A percentile compares a stretch with the other conserved stretches of the same genome.
Evolutionary conservation across 2,888 invertebrate genomes (phyloP).

Genomic region (Phyllotreta striolata): DNA sequence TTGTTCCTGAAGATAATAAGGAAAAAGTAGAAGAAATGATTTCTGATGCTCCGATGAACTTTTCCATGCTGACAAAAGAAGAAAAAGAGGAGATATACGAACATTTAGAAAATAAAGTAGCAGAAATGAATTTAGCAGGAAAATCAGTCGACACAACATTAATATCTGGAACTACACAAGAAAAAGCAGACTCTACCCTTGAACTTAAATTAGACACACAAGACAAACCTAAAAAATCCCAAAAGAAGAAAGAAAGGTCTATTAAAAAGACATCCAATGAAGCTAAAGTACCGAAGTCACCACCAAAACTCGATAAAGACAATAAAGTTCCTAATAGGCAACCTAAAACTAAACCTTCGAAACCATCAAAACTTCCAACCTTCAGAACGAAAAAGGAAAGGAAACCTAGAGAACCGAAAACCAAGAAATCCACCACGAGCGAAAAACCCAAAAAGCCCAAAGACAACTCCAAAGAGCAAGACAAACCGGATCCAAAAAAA

Average conservation of each 20-base stretch:
- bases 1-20: conserved; percentile 32
- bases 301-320: conserved; percentile 7
- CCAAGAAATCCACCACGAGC: conserved; percentile 21
- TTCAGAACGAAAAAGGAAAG: conserved; percentile 23
- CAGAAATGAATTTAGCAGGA: conserved; percentile 34
- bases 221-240: conserved; percentile 10
- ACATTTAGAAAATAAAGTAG: conserved; percentile 34
- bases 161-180: conserved; percentile 23
- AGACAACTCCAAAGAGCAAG: conserved; percentile 28
- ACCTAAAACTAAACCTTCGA: conserved; percentile 21
- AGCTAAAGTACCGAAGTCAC: conserved; percentile 1
- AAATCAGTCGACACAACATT: not conserved
- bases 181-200: conserved; percentile 10
- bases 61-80: not conserved
- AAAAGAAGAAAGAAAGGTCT: conserved; percentile 9
- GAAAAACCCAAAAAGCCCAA: conserved; percentile 29
- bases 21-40: conserved; percentile 19
- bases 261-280: conserved; percentile 3
- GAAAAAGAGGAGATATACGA: conserved; percentile 14
- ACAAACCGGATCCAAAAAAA: conserved; percentile 28
- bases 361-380: conserved; percentile 25
- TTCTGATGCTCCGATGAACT: conserved; percentile 1
- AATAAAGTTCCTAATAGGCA: conserved; percentile 20
- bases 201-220: conserved; percentile 12
- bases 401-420: conserved; percentile 23